Conservation (phyloP, 1,140 invertebrate genomes). For the Bombyx mandarina region DNA sequence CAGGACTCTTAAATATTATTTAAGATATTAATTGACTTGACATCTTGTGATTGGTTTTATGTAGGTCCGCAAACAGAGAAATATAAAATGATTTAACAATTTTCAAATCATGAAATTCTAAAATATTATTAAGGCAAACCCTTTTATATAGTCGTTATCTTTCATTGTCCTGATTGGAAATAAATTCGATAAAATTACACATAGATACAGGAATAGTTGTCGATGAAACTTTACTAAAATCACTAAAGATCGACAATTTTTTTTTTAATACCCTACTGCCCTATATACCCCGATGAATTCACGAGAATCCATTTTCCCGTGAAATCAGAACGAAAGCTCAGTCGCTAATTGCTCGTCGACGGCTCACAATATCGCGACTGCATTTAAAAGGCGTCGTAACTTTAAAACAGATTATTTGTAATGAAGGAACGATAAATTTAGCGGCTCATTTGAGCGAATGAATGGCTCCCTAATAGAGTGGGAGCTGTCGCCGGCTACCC, state of each 20-base stretch:
- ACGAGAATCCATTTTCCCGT: neutral
- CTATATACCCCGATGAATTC: neutral
- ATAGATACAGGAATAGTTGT: neutral
- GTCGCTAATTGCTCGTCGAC: neutral
- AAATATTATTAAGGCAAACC: too few species aligned
- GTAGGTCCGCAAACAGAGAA: neutral
- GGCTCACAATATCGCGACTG: conserved; percentile 4
- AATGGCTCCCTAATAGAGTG: conserved; percentile 60
- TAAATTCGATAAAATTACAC: too few species aligned
- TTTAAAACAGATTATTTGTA: conserved; percentile 42
- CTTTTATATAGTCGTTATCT: too few species aligned
- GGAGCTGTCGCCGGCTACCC: conserved; percentile 42
- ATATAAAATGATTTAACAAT: neutral
- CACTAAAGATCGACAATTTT: neutral
- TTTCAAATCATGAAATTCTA: too few species aligned
- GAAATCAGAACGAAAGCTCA: neutral
- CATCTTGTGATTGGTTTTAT: neutral
- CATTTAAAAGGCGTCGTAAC: conserved; percentile 20
- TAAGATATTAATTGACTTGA: neutral
- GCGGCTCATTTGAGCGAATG: conserved; percentile 58
- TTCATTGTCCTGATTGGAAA: too few species aligned
- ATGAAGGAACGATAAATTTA: conserved; percentile 57
- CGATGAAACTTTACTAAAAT: neutral
- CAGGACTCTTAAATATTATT: neutral
- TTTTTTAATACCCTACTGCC: neutral